A percentile compares a stretch with the other conserved stretches of the same genome.
Evolutionary conservation across 2,888 invertebrate species (phyloP).

Genomic region (Zygaena filipendulae): DNA sequence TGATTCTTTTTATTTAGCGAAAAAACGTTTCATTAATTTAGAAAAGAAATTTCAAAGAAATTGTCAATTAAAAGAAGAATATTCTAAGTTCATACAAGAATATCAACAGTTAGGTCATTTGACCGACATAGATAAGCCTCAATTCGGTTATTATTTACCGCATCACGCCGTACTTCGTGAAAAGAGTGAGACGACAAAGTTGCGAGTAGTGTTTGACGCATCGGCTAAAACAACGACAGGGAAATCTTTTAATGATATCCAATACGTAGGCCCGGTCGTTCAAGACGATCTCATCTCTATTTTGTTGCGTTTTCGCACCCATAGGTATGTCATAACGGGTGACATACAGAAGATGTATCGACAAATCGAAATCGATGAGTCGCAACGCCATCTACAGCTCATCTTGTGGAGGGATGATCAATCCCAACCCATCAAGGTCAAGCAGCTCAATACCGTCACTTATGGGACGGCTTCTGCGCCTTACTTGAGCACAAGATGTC

Average conservation of each 20-base stretch:
- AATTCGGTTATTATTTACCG: constrained; percentile 1
- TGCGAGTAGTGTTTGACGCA: constrained; percentile 4
- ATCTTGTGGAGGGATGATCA: constrained; percentile 27
- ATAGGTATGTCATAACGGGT: constrained; percentile 20
- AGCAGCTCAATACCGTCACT: constrained; percentile 20
- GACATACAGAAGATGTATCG: constrained; percentile 32
- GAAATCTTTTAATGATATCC: constrained; percentile 4
- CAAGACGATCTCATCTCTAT: constrained; percentile 16
- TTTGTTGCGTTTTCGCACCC: constrained; percentile 12
- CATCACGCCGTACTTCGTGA: constrained; percentile 5
- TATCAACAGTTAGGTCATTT: constrained; percentile 6
- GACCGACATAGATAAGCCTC: constrained; percentile 1
- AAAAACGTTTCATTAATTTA: constrained; percentile 6
- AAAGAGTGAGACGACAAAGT: constrained; percentile 3
- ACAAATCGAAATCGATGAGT: constrained; percentile 21
- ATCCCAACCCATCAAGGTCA: constrained; percentile 12
- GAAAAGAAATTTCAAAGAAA: constrained; percentile 9
- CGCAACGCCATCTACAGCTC: constrained; percentile 23
- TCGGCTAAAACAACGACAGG: neutral
- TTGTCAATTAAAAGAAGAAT: constrained; percentile 3
- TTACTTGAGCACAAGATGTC: constrained; percentile 10
- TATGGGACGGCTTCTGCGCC: constrained; percentile 20
- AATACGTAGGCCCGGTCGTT: neutral
- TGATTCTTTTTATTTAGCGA: constrained; percentile 7
- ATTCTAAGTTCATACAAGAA: constrained; percentile 5